Evolutionary conservation across 2,797 vertebrate genomes (phyloP).

Genomic region (Rhyacichthys aspro): DNA sequence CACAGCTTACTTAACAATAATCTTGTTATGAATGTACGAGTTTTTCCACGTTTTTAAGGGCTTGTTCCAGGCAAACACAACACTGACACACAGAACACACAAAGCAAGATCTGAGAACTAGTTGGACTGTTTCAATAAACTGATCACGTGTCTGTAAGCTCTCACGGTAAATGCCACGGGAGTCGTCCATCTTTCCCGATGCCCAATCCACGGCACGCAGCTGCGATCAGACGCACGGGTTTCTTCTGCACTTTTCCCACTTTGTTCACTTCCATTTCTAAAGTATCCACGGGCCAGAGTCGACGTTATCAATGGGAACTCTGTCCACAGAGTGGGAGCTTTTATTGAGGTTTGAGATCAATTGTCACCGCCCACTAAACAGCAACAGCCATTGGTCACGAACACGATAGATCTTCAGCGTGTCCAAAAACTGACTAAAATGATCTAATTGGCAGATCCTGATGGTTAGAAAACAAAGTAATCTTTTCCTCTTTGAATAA

Average conservation of each 20-base stretch:
- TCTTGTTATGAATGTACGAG: no score
- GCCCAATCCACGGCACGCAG: conserved; percentile 72
- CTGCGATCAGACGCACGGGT: conserved; percentile 78
- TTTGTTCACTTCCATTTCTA: conserved; percentile 45
- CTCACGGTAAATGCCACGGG: conserved; percentile 85
- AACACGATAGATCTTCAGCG: no score
- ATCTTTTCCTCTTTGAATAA: no score
- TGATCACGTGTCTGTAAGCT: background rate
- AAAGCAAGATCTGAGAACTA: background rate
- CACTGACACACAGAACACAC: no score
- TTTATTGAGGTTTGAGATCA: conserved; percentile 3
- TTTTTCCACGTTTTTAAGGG: no score
- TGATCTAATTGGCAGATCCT: background rate
- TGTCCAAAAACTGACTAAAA: background rate
- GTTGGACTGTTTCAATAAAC: background rate
- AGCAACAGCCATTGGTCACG: conserved; percentile 21
- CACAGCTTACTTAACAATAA: no score
- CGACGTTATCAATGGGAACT: background rate
- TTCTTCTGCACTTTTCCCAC: conserved; percentile 49
- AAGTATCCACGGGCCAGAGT: no score
- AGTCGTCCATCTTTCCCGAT: conserved; percentile 79
- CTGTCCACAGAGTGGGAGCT: no score
- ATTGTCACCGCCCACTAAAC: conserved; percentile 41
- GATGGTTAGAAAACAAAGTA: background rate
- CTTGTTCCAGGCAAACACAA: no score